phyloP scores from a whole-genome alignment of 1,140 invertebrate genomes.

The Chironomus tepperi region DNA sequence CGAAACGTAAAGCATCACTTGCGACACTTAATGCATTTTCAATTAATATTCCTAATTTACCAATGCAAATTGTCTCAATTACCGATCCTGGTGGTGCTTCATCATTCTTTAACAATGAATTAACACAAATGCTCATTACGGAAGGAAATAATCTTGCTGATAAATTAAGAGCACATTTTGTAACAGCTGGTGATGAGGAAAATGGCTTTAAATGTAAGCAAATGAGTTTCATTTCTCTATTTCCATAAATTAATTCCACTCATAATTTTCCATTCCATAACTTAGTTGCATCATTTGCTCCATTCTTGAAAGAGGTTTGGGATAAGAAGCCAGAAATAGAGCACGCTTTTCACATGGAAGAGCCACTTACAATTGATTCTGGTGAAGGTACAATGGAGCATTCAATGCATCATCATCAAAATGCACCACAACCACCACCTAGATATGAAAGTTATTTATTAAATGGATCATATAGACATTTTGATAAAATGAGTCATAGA shows the following conservation, averaged over 20 bases:
- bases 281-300: conserved; percentile 85
- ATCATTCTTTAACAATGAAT: conserved; percentile 83
- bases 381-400: conserved; percentile 62
- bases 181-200: conserved; percentile 49
- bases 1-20: conserved; percentile 88
- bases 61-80: conserved; percentile 90
- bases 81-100: conserved; percentile 76
- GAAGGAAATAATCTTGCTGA: conserved; percentile 91
- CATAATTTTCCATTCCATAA: neutral
- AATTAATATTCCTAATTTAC: conserved; percentile 86
- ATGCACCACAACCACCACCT: conserved; percentile 52
- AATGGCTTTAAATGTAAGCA: conserved; percentile 38
- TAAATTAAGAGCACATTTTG: conserved; percentile 82
- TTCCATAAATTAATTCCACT: neutral
- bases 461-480: conserved; percentile 55
- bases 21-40: conserved; percentile 90
- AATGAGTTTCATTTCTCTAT: conserved; percentile 26
- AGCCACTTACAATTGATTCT: conserved; percentile 53
- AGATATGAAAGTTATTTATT: conserved; percentile 59
- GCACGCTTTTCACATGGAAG: conserved; percentile 84
- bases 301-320: conserved; percentile 94
- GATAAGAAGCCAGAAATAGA: conserved; percentile 93
- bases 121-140: conserved; percentile 82
- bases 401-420: conserved; percentile 53
- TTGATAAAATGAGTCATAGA: conserved; percentile 59